These are phyloP conservation scores for Artemia sinica DNA, from an alignment of 2,888 invertebrate genomes.

Conservation along the genomic window DNA sequence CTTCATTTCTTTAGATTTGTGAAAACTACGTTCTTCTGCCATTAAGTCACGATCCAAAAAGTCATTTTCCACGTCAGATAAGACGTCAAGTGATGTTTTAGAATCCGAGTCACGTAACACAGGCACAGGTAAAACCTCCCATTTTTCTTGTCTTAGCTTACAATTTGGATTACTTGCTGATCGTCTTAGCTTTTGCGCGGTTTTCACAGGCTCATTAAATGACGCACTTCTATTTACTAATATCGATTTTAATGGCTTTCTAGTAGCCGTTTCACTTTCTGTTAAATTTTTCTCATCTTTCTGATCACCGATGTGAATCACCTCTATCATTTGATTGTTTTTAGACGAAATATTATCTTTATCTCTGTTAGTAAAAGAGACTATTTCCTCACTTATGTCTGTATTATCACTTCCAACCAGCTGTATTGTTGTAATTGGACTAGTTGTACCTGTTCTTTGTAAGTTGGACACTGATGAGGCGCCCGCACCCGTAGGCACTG, in stretches of 20 bases:
- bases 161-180: slow-evolving; percentile 3
- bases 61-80: slow-evolving; percentile 1
- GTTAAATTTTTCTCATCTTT: background rate
- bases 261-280: background rate
- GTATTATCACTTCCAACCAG: background rate
- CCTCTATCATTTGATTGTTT: slow-evolving; percentile 1
- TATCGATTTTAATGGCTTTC: background rate
- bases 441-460: background rate
- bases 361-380: background rate
- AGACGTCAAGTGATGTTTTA: background rate
- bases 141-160: background rate
- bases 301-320: background rate
- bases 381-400: background rate
- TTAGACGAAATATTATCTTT: background rate
- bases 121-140: slow-evolving; percentile 2
- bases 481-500: slow-evolving; percentile 2
- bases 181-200: background rate
- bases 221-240: background rate
- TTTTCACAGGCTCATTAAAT: background rate
- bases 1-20: slow-evolving; percentile 7
- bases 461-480: background rate
- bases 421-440: background rate
- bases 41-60: slow-evolving; percentile 11
- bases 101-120: background rate
- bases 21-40: slow-evolving; percentile 3